A percentile compares a stretch with the other conserved stretches of the same genome.
Evolutionary conservation across 2,113 vertebrate genomes (phyloP).

Genomic region (Alces alces): DNA sequence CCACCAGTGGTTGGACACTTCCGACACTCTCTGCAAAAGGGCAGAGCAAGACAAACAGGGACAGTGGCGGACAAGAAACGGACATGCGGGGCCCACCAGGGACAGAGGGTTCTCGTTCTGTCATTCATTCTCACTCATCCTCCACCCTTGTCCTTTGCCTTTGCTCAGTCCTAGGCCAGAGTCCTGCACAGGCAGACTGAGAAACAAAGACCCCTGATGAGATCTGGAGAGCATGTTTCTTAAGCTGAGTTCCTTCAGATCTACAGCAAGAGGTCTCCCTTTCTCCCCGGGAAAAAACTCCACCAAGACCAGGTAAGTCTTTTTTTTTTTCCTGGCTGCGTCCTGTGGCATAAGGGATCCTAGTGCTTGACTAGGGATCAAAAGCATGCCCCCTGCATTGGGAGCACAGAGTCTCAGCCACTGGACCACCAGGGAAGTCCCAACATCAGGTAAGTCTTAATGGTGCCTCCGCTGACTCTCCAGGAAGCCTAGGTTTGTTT

Average conservation of each 20-base stretch:
- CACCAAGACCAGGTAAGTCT: neutral
- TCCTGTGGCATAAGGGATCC: neutral
- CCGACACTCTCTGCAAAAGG: conserved; percentile 90
- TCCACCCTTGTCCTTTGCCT: neutral
- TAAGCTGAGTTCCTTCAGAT: neutral
- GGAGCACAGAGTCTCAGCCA: neutral
- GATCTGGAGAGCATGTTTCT: neutral
- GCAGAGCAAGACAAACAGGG: conserved; percentile 51
- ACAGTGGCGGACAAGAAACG: neutral
- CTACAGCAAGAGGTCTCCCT: neutral
- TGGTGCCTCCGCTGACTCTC: neutral
- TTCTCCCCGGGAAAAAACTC: fast-evolving
- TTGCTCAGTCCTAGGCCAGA: neutral
- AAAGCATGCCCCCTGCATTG: neutral
- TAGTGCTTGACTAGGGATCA: neutral
- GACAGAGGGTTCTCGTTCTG: neutral
- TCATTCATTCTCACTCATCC: neutral
- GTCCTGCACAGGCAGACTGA: neutral
- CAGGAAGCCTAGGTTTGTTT: neutral
- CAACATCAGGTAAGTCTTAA: neutral
- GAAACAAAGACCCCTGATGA: neutral
- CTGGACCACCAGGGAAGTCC: neutral
- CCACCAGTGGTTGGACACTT: conserved; percentile 96
- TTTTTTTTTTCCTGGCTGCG: neutral
- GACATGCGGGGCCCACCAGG: neutral